phyloP scores from a whole-genome alignment of 2,113 vertebrate species.

The Urocynchramus pylzowi region DNA sequence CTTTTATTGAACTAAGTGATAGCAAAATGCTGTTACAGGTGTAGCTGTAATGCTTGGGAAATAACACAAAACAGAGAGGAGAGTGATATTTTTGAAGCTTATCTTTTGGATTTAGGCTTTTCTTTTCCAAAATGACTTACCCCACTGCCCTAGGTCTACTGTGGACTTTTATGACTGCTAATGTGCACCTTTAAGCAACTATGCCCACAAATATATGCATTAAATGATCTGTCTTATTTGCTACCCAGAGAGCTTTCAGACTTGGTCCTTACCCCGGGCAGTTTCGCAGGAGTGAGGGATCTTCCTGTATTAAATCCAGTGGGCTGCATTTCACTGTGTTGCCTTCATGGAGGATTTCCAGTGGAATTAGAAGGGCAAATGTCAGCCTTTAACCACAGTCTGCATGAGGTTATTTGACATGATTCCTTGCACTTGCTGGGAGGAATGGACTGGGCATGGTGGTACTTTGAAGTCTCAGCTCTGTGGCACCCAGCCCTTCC shows the following conservation, averaged over 20 bases:
- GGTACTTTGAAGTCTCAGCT: not conserved
- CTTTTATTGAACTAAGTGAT: not conserved
- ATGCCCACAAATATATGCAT: not conserved
- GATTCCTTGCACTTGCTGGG: not conserved
- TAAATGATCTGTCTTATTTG: not conserved
- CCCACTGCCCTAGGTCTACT: not conserved
- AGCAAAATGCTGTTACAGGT: not conserved
- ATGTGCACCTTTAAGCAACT: accelerated
- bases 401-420: accelerated
- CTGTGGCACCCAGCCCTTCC: not conserved
- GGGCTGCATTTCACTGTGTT: not conserved
- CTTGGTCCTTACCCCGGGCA: not conserved
- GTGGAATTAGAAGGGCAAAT: not conserved
- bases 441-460: not conserved
- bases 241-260: not conserved
- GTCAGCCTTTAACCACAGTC: not conserved
- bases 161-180: not conserved
- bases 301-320: not conserved
- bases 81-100: not conserved
- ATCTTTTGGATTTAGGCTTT: not conserved
- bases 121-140: not conserved
- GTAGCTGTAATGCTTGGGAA: not conserved
- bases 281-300: not conserved
- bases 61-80: not conserved
- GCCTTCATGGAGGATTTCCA: not conserved